Evolutionary conservation across 2,888 invertebrate species (phyloP), one percentile per base, ranked within the genome.

Genomic region (Punctoribates punctum): DNA sequence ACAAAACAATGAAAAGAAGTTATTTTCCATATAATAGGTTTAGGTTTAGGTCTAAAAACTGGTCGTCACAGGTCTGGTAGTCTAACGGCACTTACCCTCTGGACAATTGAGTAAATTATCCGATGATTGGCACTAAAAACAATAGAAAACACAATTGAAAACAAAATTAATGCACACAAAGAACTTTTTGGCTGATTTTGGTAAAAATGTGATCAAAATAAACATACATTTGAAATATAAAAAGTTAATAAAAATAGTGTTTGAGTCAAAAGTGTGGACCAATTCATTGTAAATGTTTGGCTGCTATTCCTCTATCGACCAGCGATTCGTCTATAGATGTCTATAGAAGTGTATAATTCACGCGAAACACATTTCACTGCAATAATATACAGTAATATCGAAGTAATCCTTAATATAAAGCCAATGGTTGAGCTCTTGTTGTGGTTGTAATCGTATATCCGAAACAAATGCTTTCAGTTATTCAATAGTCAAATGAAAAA

Each of bases 81-180:
- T 20, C n/a, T 11, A 46, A 46, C 15, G 3, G 15, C 11, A 27
- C 75, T 75, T 73, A 75, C 75, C 75, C 73, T 75, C 75, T 1
- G 75, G 75, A 72, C 75, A 75, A 51, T 75, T 70, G n/a, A 75
- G 73, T 25, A 75, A 46, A 75, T 75, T 75, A 46, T 75, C 73
- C 27, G 75, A 25, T n/a, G 67, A 38, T 67, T 38, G 67, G 20
- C 17, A 17, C 67, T 67, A 38, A 38, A 38, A 60, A 60, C 23
- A 60, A 54, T 6, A 54, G n/a, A n/a, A 54, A 54, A 54, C 15
- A 17, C 13, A 48, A 48, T 15, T 11, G 17, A 48, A 15, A 15
- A 15, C 46, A 48, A 48, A 11, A 48, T 48, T 48, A 48, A 48
- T 54, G 17, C 15, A n/a, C 17, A 54, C 54, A 54, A 54, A 54